Conservation (phyloP, 2,113 vertebrate species). For the Otolemur garnettii region DNA sequence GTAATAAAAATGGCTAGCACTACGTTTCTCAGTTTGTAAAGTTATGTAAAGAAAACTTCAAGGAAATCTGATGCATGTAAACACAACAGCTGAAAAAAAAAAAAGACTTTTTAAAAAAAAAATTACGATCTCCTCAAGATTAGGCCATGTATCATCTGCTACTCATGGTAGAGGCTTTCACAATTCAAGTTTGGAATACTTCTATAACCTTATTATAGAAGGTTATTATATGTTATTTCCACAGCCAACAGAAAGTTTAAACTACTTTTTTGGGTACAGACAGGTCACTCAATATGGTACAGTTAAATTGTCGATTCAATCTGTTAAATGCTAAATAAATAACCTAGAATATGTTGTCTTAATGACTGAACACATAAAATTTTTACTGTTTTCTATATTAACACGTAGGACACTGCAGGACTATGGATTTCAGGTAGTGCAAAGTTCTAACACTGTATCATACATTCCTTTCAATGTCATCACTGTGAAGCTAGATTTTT, state of each 20-base stretch:
- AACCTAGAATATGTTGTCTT: background rate
- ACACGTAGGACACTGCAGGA: background rate
- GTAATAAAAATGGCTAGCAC: background rate
- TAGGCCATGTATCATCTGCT: background rate
- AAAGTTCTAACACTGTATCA: background rate
- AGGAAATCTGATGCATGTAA: background rate
- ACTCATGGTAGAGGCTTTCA: background rate
- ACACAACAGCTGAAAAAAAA: background rate
- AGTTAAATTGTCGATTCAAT: background rate
- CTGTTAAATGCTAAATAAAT: background rate
- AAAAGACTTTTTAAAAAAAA: background rate
- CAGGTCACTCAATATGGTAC: background rate
- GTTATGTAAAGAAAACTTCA: background rate
- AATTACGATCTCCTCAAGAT: background rate
- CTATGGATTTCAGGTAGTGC: background rate
- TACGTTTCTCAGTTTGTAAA: background rate
- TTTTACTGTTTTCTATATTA: background rate
- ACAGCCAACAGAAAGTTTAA: conserved; percentile 21
- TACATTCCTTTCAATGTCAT: background rate
- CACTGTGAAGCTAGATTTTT: background rate
- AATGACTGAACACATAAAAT: conserved; percentile 19
- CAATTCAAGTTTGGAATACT: background rate
- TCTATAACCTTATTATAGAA: background rate
- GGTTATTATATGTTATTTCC: background rate
- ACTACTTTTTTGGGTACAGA: background rate